Conservation (phyloP, 1,140 invertebrate genomes). For the Oedothorax gibbosus region DNA sequence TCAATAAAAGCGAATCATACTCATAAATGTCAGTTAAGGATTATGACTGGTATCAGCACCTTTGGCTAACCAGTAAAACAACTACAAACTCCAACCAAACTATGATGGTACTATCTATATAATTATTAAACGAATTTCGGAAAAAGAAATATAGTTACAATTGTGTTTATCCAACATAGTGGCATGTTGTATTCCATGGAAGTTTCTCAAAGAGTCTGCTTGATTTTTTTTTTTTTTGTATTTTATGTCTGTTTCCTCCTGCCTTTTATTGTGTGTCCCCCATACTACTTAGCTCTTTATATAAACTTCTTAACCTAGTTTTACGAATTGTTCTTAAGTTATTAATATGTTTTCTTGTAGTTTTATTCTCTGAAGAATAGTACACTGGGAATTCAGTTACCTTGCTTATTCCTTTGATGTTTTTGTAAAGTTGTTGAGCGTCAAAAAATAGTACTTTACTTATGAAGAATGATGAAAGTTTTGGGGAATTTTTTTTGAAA, state of each 20-base stretch:
- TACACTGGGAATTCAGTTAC: background rate
- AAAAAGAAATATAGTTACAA: too few relatives aligned
- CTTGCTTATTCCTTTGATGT: background rate
- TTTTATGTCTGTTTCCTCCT: conserved; percentile 5
- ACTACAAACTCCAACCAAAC: too few relatives aligned
- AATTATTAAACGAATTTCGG: too few relatives aligned
- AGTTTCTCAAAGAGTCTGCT: conserved; percentile 5
- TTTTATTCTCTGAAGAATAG: background rate
- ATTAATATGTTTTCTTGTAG: conserved; percentile 21
- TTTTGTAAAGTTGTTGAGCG: background rate
- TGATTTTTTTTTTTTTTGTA: background rate
- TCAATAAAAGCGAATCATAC: too few relatives aligned
- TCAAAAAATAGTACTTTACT: too few relatives aligned
- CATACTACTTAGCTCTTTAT: conserved; percentile 21
- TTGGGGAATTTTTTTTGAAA: too few relatives aligned
- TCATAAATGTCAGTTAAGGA: too few relatives aligned
- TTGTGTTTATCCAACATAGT: too few relatives aligned
- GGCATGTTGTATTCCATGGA: background rate
- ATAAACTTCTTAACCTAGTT: conserved; percentile 36
- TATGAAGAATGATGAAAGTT: too few relatives aligned
- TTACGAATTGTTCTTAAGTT: conserved; percentile 25
- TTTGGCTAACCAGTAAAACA: too few relatives aligned
- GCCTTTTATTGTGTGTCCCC: background rate
- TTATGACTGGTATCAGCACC: too few relatives aligned
- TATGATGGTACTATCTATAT: too few relatives aligned